Evolutionary conservation across 2,113 vertebrate species (phyloP), one percentile per base, ranked within the genome.

Genomic region (Octodon degus): DNA sequence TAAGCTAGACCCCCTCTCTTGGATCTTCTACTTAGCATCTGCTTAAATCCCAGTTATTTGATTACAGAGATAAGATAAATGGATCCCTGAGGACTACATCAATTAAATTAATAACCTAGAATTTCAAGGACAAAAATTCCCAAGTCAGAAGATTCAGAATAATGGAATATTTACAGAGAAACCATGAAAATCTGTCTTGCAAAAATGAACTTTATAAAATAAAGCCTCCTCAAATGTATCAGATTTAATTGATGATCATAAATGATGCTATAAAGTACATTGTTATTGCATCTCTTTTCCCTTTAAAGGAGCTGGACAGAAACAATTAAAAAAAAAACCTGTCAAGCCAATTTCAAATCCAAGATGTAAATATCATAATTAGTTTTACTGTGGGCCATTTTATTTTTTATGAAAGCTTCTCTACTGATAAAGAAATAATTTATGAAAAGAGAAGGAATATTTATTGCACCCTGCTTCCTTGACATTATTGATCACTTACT

Each of bases 31-130:
- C 84, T 95, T 81, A 72, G 58, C 87, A 96, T 94, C 90, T 86
- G 47, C 91, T 96, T 93, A 94, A 94, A 90, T 80, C 47, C 88
- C 77, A 76, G 89, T 80, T 95, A 96, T 97, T 91, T 97, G 94
- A 97, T 97, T 96, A 97, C 90, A 97, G 76, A 96, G 93, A 96
- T 87, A 96, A 97, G 94, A 96, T 84, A 90, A 96, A 94, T 76
- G 47, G 67, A 91, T 97, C 96, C 72, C 89, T 1, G 27, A 89
- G 85, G 89, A 94, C 62, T 68, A 62, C 72, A 97, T 96, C 87
- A 97, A 96, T 97, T 98, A 97, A 97, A 94, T 93, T 96, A 96
- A 96, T 97, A 96, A 97, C 84, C 70, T 92, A 90, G 82, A 96
- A 95, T 86, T 93, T 95, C 96, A 98, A 97, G 92, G 93, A 95